Base-by-base conservation (phyloP, 2,113 vertebrate species). In the Istiophorus platypterus region DNA sequence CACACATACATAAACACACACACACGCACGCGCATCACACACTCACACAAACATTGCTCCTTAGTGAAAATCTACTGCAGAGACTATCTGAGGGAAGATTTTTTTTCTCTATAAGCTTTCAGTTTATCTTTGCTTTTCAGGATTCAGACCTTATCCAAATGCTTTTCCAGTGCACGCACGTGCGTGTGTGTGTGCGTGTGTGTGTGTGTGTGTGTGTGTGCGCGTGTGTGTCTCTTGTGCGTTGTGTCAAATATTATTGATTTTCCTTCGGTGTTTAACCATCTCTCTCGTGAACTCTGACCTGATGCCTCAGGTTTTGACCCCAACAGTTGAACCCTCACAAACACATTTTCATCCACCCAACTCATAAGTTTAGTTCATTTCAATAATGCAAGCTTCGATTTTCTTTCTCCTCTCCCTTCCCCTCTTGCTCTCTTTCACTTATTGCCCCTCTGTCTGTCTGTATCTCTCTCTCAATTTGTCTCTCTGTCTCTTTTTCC, bases 31-130 rank as follows among this genome's bases (percentile, higher is more conserved):
- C 61, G 42, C 56, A 56, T 27, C 27, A 54, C 54, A 24, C 72
- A 51, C 59, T 77, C n/a, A 74, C 78, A 72, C 70, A 63, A 37
- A 81, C 63, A 71, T 17, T 70, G 75, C 72, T 88, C 67, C 37
- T 76, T 59, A 54, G 81, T 82, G 68, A 89, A 84, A 88, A 76
- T 71, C 77, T 85, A 84, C 75, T 79, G 74, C 86, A 81, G 81
- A 82, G 73, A 80, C 29, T 90, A 92, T 91, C 75, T 77, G 66
- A 72, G 42, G 51, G 51, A 64, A 67, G 24, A 29, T 52, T 67
- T 72, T 80, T 80, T 67, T 72, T 51, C 29, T 13, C 45, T 49
- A n/a, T 34, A 70, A 79, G 78, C 54, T 77, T 71, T 79, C 47
- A 64, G 80, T 86, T 84, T 81, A 45, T 69, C 70, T 78, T 76